Evolutionary conservation across 2,113 vertebrate genomes (phyloP), one percentile per base, ranked within the genome.

Genomic region (Muscicapa adusta): DNA sequence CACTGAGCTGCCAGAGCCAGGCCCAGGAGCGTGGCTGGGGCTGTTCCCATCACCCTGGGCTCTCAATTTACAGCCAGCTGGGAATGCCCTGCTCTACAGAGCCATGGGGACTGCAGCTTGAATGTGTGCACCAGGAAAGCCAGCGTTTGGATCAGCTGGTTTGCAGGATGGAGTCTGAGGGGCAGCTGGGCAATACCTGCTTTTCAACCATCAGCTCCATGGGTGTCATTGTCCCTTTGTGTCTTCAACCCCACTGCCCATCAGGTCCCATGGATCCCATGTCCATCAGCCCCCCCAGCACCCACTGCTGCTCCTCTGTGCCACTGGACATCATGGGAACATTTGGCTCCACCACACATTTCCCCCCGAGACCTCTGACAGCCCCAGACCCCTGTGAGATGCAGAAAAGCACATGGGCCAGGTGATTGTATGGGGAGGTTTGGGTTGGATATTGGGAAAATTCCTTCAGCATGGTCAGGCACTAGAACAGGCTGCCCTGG

Each of bases 71-170:
- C 71, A 80, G 56, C 2, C 68, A 33, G 78, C 68, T 89, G 4
- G 7, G 51, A 47, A 9, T 3, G 8, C 34, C 45, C 45, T 5
- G 51, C 3, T 60, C 51, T 4, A 2, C 19, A 18, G 3, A 56
- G 83, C 40, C 23, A 4, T 1, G 0, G 8, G 58, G 36, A 10
- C 26, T 0, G 0, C 17, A 8, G 50, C 60, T 70, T 4, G 3
- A 16, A 47, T 2, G 6, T 3, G 23, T 19, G 54, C 50, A 9
- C n/a, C n/a, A 6, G 48, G 19, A 51, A 20, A 54, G 53, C 0
- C 29, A 12, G 57, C 0, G 6, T 5, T 54, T 25, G 53, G 33
- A 43, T n/a, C 25, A 0, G 36, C 0, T 57, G 62, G 29, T 8
- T 62, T 79, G 26, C 12, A 75, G 60, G n/a, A 40, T 71, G 84